These are phyloP conservation scores for Megathymus violae DNA, from an alignment of 1,140 invertebrate species.

Conservation along the genomic window DNA sequence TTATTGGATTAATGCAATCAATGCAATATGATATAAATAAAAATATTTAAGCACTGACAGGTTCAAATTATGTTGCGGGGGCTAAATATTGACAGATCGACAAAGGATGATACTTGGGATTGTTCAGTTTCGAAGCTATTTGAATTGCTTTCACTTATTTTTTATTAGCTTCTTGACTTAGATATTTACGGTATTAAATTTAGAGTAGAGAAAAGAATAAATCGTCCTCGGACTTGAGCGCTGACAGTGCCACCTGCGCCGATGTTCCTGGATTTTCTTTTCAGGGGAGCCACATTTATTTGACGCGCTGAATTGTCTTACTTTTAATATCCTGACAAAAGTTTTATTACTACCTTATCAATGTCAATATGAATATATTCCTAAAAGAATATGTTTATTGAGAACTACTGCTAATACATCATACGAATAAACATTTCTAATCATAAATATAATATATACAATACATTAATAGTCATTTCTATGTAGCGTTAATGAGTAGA, in stretches of 20 bases:
- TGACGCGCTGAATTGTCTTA: constrained; percentile 7
- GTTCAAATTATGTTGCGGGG: too few relatives aligned
- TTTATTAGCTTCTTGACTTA: too few relatives aligned
- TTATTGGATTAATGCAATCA: too few relatives aligned
- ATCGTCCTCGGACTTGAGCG: constrained; percentile 6
- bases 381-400: not conserved
- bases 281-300: constrained; percentile 6
- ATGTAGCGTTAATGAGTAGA: too few relatives aligned
- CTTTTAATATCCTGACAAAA: constrained; percentile 6
- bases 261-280: constrained; percentile 8
- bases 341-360: not conserved
- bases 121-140: too few relatives aligned
- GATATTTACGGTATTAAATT: constrained; percentile 1
- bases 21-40: too few relatives aligned
- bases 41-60: too few relatives aligned
- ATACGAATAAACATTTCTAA: too few relatives aligned
- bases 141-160: too few relatives aligned
- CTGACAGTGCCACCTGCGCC: constrained; percentile 9
- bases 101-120: too few relatives aligned
- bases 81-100: not conserved
- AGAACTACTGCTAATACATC: not conserved
- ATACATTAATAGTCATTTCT: too few relatives aligned
- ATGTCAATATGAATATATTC: not conserved
- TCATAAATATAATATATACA: too few relatives aligned
- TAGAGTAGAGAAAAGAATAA: constrained; percentile 18